A percentile compares a stretch with the other conserved stretches of the same genome.
phyloP scores from a whole-genome alignment of 2,797 vertebrate species.

The Pipistrellus kuhlii region DNA sequence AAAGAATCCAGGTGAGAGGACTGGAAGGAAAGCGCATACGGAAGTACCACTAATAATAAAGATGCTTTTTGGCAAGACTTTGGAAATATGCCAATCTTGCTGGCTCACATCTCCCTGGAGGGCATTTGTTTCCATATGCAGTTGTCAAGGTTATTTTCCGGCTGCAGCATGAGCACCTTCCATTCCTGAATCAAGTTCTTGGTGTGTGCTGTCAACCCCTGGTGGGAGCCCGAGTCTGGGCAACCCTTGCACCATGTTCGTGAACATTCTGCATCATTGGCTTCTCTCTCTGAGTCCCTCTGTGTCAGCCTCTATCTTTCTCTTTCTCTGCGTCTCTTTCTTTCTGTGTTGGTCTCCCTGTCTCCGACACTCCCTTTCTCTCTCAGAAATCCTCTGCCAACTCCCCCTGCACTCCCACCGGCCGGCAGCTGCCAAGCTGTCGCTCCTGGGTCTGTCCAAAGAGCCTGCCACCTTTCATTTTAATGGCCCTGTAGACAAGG shows the following conservation, averaged over 20 bases:
- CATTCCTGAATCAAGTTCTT: neutral
- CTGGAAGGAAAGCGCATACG: neutral
- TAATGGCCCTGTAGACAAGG: slow-evolving; percentile 76
- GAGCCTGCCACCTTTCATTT: slow-evolving; percentile 70
- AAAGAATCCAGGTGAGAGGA: neutral
- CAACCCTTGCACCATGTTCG: neutral
- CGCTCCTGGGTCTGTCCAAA: slow-evolving; percentile 1
- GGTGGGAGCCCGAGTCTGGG: neutral
- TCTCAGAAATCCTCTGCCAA: neutral
- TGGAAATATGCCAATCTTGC: neutral
- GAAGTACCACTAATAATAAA: neutral
- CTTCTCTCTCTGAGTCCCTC: neutral
- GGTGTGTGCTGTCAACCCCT: neutral
- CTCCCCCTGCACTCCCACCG: neutral
- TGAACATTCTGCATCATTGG: neutral
- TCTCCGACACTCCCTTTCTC: neutral
- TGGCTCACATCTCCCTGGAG: neutral
- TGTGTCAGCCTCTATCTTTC: neutral
- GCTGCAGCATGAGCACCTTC: neutral
- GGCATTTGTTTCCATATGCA: neutral
- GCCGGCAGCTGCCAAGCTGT: slow-evolving; percentile 36
- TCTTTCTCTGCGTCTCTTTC: neutral
- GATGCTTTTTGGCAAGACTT: neutral
- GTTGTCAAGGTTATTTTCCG: neutral
- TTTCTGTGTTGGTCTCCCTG: neutral